Conservation (phyloP, 2,797 vertebrate genomes). For the Epinephelus malabaricus region DNA sequence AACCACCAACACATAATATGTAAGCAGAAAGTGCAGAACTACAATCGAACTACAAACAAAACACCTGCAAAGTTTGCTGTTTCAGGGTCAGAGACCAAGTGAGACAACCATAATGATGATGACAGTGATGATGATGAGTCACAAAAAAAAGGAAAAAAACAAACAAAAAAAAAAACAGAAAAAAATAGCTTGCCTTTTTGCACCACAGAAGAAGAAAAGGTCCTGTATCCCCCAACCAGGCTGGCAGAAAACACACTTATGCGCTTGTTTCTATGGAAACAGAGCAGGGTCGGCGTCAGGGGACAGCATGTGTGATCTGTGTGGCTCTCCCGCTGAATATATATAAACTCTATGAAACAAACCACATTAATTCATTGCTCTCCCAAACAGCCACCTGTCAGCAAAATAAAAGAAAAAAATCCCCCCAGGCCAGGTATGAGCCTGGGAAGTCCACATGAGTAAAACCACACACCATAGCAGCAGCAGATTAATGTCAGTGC, state of each 20-base stretch:
- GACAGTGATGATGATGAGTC: not conserved
- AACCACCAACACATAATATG: too few species aligned
- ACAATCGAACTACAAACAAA: not conserved
- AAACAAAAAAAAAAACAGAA: not conserved
- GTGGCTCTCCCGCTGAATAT: constrained; percentile 27
- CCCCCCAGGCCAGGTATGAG: constrained; percentile 21
- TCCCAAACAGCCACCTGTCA: constrained; percentile 40
- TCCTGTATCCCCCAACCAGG: not conserved
- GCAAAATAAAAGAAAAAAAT: constrained; percentile 42
- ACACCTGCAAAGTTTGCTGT: not conserved
- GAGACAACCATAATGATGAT: not conserved
- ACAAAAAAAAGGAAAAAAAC: not conserved
- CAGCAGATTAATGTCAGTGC: not conserved
- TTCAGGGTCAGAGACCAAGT: not conserved
- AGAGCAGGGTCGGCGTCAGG: constrained; percentile 22
- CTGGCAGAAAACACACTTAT: constrained; percentile 18
- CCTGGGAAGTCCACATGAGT: constrained; percentile 2
- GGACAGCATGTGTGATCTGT: constrained; percentile 37
- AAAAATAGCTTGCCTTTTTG: not conserved
- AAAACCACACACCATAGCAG: constrained; percentile 9
- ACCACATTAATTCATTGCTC: constrained; percentile 29
- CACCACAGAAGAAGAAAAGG: constrained; percentile 24
- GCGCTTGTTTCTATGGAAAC: constrained; percentile 52
- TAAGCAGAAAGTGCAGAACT: not conserved
- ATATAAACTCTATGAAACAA: constrained; percentile 35